Evolutionary conservation across 2,113 vertebrate genomes (phyloP), one percentile per base, ranked within the genome.

Genomic region (Colinus virginianus): DNA sequence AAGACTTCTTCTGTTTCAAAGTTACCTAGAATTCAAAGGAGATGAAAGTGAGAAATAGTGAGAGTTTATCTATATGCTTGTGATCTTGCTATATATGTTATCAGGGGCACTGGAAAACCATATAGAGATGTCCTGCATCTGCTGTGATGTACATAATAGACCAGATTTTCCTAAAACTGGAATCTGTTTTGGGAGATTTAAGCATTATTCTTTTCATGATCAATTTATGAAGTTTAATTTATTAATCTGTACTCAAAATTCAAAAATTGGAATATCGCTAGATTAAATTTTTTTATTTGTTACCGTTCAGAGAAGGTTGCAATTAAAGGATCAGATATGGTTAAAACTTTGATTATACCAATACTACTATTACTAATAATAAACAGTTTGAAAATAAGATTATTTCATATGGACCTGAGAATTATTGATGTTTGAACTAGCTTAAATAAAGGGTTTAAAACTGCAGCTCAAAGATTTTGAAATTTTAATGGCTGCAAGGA

Each of bases 391-490:
- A 82, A 94, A 92, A 87, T 49, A 68, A 64, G 55, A 28, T 72
- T 87, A 46, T 84, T 58, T 78, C 6, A 1, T 66, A 79, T 19
- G 28, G 38, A 46, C 38, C 34, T 77, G 22, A 70, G 30, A 90
- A 67, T 23, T 70, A 61, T 3, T 77, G 63, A 70, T 66, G 34
- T 90, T 92, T 77, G 81, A 94, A 90, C 84, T 77, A 93, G 46
- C 59, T 79, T 92, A 89, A 84, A 82, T 82, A 79, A 90, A 85
- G 81, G 63, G 90, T 92, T 94, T 92, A 87, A 92, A 93, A 89
- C 20, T 82, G 67, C 26, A 69, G 90, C 75, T 92, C 70, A 74
- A 94, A 95, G 89, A 90, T 90, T 93, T 95, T 93, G 26, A 89
- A 90, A 59, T 66, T 84, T 68, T 96, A 87, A 82, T 51, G 78